Percentiles rank a stretch among this genome's conserved stretches.
Conservation (phyloP, 2,888 invertebrate species). For the Eristalinus aeneus region DNA sequence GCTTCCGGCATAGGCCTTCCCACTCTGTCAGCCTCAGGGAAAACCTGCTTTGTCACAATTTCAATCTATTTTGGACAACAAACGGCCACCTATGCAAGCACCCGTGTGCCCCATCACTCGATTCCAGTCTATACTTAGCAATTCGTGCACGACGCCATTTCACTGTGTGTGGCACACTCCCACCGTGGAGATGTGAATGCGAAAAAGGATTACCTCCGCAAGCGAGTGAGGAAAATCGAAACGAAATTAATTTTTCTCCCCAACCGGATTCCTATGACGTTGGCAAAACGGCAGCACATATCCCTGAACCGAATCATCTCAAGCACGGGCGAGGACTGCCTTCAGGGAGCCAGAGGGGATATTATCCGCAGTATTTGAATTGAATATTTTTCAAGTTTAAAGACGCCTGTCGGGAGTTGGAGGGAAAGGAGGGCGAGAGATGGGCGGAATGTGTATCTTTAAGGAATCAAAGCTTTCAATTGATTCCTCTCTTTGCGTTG, state of each 20-base stretch:
- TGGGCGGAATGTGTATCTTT: not conserved
- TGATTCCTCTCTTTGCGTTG: not conserved
- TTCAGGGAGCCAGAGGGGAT: not conserved
- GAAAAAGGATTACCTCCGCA: not conserved
- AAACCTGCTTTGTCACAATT: not conserved
- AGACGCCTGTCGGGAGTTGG: not conserved
- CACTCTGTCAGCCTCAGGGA: not conserved
- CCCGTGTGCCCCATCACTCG: not conserved
- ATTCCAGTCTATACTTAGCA: slow-evolving; percentile 34
- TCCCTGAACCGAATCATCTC: not conserved
- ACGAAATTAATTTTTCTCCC: not conserved
- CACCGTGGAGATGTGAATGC: not conserved
- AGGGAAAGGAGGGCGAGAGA: too few relatives aligned
- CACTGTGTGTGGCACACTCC: not conserved
- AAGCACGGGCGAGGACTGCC: not conserved
- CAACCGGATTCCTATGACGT: not conserved
- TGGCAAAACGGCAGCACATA: not conserved
- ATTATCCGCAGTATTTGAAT: not conserved
- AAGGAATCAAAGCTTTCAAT: not conserved
- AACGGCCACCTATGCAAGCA: not conserved
- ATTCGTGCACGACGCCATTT: slow-evolving; percentile 57
- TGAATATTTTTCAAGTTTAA: not conserved
- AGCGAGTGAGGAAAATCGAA: not conserved
- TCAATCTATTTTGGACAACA: not conserved
- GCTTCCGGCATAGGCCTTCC: not conserved